Percentiles rank a stretch among this genome's conserved stretches.
These are phyloP conservation scores for Cheilosia urbana DNA, from an alignment of 2,888 invertebrate species.

Conservation along the genomic window DNA sequence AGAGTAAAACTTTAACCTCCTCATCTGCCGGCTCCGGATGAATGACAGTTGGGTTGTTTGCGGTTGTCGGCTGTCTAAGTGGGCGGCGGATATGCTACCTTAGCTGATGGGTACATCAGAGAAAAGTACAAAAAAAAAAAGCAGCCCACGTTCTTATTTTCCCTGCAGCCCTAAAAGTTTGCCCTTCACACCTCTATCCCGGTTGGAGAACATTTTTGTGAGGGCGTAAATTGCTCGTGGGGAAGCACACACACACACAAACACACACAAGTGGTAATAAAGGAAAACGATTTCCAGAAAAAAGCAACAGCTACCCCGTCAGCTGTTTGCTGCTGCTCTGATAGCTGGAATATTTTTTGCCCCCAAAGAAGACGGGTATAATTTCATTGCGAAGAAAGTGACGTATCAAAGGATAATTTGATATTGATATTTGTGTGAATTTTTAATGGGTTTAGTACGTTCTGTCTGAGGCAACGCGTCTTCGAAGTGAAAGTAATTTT, in stretches of 20 bases:
- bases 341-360: background rate
- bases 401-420: background rate
- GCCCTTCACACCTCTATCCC: background rate
- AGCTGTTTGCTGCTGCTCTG: conserved; percentile 46
- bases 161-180: background rate
- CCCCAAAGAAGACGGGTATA: background rate
- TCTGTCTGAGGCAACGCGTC: background rate
- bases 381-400: background rate
- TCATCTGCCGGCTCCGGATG: conserved; percentile 25
- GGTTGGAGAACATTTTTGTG: conserved; percentile 22
- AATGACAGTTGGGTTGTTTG: conserved; percentile 69
- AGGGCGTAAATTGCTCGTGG: conserved; percentile 50
- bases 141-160: conserved; percentile 45
- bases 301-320: conserved; percentile 64
- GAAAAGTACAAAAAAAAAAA: background rate
- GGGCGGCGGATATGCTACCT: conserved; percentile 34
- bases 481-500: background rate
- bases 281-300: conserved; percentile 47
- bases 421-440: background rate
- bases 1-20: conserved; percentile 48
- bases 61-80: conserved; percentile 61
- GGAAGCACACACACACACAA: conserved; percentile 28
- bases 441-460: background rate
- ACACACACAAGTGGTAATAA: background rate
- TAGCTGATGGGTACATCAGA: background rate